A percentile compares a stretch with the other conserved stretches of the same genome.
Evolutionary conservation across 2,888 invertebrate genomes (phyloP).

Genomic region (Hemicrepidius hirtus): DNA sequence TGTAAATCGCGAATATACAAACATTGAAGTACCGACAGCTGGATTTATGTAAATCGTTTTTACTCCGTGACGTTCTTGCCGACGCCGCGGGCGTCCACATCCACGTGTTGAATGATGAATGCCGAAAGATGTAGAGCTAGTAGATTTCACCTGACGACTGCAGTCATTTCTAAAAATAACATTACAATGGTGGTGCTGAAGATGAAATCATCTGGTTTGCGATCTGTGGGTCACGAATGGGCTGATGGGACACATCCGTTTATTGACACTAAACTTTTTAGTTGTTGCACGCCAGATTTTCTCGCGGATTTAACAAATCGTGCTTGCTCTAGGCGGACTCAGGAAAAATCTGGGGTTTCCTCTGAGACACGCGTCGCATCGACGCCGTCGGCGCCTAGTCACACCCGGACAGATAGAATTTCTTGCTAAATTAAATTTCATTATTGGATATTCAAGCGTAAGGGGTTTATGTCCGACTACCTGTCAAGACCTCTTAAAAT

Average conservation of each 20-base stretch:
- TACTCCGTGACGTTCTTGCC: conserved; percentile 26
- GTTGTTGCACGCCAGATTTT: conserved; percentile 16
- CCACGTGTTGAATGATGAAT: conserved; percentile 47
- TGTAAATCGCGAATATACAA: conserved; percentile 37
- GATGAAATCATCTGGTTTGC: conserved; percentile 55
- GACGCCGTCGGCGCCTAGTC: conserved; percentile 46
- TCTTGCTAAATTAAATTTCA: conserved; percentile 47
- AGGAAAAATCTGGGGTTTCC: conserved; percentile 45
- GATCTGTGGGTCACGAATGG: conserved; percentile 52
- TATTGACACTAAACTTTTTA: conserved; percentile 46
- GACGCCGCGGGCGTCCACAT: conserved; percentile 42
- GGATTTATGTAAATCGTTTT: conserved; percentile 40
- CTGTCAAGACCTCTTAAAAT: not conserved
- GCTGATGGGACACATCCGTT: conserved; percentile 47
- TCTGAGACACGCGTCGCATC: conserved; percentile 36
- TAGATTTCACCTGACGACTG: conserved; percentile 53
- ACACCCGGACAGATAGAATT: conserved; percentile 32
- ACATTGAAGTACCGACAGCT: conserved; percentile 25
- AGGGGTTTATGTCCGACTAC: conserved; percentile 5
- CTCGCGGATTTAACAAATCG: conserved; percentile 21
- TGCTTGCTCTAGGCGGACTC: not conserved
- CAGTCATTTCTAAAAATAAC: conserved; percentile 56
- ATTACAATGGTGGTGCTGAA: conserved; percentile 53
- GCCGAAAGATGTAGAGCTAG: conserved; percentile 50
- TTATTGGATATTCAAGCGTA: conserved; percentile 24